phyloP scores from a whole-genome alignment of 2,797 vertebrate species.

The Peromyscus aztecus region DNA sequence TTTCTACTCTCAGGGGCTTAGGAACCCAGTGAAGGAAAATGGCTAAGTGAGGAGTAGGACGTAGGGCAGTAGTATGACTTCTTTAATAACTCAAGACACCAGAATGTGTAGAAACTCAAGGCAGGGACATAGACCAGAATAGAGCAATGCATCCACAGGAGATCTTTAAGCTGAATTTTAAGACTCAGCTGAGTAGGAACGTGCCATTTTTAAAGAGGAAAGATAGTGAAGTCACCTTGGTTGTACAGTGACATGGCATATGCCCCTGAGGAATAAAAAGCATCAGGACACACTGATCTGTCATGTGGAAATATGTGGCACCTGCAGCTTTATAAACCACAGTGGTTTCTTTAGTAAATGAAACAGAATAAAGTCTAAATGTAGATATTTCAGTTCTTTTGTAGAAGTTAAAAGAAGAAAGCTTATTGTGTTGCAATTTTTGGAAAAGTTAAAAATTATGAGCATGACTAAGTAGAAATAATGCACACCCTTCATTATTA shows the following conservation, averaged over 20 bases:
- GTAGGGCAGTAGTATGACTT: background rate
- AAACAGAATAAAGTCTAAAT: background rate
- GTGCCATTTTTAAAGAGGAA: background rate
- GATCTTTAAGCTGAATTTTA: background rate
- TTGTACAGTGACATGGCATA: background rate
- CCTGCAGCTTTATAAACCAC: background rate
- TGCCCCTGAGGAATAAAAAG: fast-evolving
- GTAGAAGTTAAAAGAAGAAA: background rate
- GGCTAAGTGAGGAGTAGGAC: background rate
- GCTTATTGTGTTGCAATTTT: background rate
- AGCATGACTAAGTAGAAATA: background rate
- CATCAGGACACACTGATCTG: background rate
- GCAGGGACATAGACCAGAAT: background rate
- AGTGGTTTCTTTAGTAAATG: background rate
- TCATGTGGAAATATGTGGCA: no score
- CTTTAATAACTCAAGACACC: background rate
- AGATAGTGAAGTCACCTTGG: no score
- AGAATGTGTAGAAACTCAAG: background rate
- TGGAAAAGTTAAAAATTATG: background rate
- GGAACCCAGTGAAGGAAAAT: background rate
- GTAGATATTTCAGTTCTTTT: background rate
- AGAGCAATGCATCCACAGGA: background rate
- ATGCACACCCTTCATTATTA: background rate
- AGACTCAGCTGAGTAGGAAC: background rate
- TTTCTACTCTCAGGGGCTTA: background rate